Evolutionary conservation across 2,113 vertebrate species (phyloP).

Genomic region (Mionectes macconnelli): DNA sequence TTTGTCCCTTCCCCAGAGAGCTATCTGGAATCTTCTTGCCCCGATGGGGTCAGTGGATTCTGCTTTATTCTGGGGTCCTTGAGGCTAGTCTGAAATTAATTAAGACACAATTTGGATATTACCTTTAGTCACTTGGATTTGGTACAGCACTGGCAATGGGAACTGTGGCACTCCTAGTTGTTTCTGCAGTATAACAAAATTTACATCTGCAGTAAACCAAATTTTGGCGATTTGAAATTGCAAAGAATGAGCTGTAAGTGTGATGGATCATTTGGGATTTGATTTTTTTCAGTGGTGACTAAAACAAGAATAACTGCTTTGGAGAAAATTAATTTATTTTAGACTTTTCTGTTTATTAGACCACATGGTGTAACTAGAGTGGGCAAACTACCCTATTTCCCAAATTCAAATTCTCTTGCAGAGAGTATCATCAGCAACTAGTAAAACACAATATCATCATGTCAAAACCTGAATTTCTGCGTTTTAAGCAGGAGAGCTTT

Average conservation of each 20-base stretch:
- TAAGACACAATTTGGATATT: neutral
- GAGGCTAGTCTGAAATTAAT: neutral
- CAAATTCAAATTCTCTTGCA: neutral
- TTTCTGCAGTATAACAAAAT: neutral
- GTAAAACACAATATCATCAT: neutral
- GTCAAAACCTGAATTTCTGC: neutral
- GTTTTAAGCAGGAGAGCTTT: neutral
- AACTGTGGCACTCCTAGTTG: neutral
- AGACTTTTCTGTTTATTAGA: neutral
- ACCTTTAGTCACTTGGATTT: neutral
- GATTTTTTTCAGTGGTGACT: neutral
- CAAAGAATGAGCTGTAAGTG: neutral
- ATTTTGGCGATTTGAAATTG: neutral
- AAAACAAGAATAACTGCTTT: neutral
- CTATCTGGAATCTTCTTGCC: neutral
- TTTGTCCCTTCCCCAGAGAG: constrained; percentile 6
- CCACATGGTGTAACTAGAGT: neutral
- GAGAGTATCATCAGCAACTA: neutral
- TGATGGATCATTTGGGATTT: neutral
- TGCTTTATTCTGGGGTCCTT: neutral
- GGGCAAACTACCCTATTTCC: neutral
- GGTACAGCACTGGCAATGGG: neutral
- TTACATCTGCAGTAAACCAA: neutral
- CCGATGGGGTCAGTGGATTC: neutral
- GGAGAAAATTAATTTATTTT: neutral